Percentiles rank a stretch among this genome's conserved stretches.
Evolutionary conservation across 2,113 vertebrate genomes (phyloP).

Genomic region (Podocnemis expansa): DNA sequence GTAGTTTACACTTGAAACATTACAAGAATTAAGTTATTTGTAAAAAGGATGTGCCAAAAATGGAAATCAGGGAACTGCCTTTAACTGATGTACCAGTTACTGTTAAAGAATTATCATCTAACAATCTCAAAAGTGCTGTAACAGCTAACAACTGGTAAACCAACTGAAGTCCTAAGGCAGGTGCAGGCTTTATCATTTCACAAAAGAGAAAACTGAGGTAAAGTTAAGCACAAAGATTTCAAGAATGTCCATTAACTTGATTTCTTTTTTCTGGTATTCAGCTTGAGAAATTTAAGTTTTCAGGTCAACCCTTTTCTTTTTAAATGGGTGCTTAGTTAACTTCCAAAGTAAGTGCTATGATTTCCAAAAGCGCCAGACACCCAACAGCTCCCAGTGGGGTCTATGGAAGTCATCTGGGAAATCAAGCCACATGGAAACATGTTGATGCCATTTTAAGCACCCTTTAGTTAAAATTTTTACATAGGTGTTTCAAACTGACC

Average conservation of each 20-base stretch:
- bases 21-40: neutral
- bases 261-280: neutral
- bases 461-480: neutral
- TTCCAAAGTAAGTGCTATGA: neutral
- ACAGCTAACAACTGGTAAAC: neutral
- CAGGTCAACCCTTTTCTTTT: neutral
- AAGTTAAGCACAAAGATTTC: neutral
- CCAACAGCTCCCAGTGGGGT: neutral
- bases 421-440: neutral
- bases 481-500: neutral
- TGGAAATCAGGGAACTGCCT: neutral
- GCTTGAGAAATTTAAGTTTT: neutral
- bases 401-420: neutral
- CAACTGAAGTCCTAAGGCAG: neutral
- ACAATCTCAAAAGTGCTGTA: neutral
- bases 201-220: neutral
- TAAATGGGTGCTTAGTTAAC: neutral
- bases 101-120: constrained; percentile 6
- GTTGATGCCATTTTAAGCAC: neutral
- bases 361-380: neutral
- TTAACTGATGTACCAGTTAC: neutral
- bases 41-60: neutral
- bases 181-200: neutral
- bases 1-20: neutral
- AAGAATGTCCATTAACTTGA: neutral